Evolutionary conservation across 2,888 invertebrate genomes (phyloP).

Genomic region (Hypselothyrea guttata): DNA sequence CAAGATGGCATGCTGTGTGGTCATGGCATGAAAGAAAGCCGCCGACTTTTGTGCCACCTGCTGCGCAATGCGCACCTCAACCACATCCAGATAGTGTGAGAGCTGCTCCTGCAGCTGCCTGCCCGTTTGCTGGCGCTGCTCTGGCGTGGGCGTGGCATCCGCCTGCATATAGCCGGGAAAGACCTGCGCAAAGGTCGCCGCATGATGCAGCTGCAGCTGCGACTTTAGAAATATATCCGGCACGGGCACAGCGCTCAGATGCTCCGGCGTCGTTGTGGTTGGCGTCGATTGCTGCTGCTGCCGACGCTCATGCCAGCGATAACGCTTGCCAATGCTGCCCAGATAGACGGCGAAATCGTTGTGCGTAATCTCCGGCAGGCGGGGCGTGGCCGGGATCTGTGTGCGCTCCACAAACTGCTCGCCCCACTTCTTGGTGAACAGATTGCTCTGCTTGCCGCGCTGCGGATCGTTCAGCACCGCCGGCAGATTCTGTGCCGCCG

Average conservation of each 20-base stretch:
- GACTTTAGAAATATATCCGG: conserved; percentile 93
- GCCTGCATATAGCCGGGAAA: conserved; percentile 87
- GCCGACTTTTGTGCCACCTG: conserved; percentile 93
- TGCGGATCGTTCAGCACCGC: conserved; percentile 98
- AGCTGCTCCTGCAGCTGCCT: conserved; percentile 93
- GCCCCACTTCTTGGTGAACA: conserved; percentile 99
- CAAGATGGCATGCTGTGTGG: conserved; percentile 98
- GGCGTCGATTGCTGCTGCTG: conserved; percentile 76
- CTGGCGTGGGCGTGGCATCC: background rate
- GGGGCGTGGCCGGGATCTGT: conserved; percentile 89
- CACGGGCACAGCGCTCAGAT: conserved; percentile 88
- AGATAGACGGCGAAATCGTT: conserved; percentile 94
- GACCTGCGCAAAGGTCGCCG: conserved; percentile 91
- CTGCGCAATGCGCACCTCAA: conserved; percentile 85
- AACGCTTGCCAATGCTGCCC: conserved; percentile 88
- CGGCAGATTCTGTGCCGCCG: conserved; percentile 96
- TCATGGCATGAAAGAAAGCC: conserved; percentile 99
- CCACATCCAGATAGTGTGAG: conserved; percentile 96
- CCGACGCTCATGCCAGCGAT: conserved; percentile 86
- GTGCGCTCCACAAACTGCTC: conserved; percentile 94
- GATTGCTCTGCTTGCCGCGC: conserved; percentile 93
- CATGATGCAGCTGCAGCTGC: conserved; percentile 90
- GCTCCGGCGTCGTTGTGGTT: conserved; percentile 55
- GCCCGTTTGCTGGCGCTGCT: conserved; percentile 83
- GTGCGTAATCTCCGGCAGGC: conserved; percentile 91